A percentile compares a stretch with the other conserved stretches of the same genome.
phyloP scores from a whole-genome alignment of 64 coral and sea anemone genomes.

The Montipora efflorescens region DNA sequence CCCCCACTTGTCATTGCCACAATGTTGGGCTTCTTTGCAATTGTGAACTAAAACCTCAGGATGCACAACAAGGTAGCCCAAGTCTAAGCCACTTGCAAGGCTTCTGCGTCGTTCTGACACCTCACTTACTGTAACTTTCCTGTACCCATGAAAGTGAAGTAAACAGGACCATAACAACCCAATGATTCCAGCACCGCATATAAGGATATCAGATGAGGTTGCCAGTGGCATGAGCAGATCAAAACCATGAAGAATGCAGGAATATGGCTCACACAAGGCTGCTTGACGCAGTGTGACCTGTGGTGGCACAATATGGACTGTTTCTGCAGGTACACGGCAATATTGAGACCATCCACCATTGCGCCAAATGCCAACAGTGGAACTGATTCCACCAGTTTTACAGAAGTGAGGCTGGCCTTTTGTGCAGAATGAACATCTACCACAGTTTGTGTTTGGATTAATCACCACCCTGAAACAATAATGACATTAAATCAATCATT shows the following conservation, averaged over 20 bases:
- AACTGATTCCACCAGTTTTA: constrained; percentile 67
- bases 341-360: constrained; percentile 98
- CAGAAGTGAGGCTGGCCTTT: constrained; percentile 92
- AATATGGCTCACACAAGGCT: constrained; percentile 84
- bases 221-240: constrained; percentile 76
- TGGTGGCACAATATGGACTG: constrained; percentile 71
- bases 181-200: constrained; percentile 79
- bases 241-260: constrained; percentile 78
- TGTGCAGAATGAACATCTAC: constrained; percentile 69
- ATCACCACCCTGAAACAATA: constrained; percentile 72
- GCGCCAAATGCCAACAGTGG: constrained; percentile 85
- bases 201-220: constrained; percentile 80
- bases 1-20: constrained; percentile 64
- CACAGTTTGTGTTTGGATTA: constrained; percentile 81
- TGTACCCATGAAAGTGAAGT: constrained; percentile 93
- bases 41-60: constrained; percentile 63
- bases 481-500: neutral
- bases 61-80: constrained; percentile 75
- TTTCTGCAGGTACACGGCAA: constrained; percentile 65
- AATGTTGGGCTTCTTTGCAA: constrained; percentile 25
- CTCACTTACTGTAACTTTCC: constrained; percentile 87
- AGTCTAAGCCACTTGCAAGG: constrained; percentile 63
- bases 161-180: constrained; percentile 84
- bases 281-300: constrained; percentile 81
- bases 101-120: constrained; percentile 78